phyloP scores from a whole-genome alignment of 2,797 vertebrate genomes.

The Crocodylus rhombifer region DNA sequence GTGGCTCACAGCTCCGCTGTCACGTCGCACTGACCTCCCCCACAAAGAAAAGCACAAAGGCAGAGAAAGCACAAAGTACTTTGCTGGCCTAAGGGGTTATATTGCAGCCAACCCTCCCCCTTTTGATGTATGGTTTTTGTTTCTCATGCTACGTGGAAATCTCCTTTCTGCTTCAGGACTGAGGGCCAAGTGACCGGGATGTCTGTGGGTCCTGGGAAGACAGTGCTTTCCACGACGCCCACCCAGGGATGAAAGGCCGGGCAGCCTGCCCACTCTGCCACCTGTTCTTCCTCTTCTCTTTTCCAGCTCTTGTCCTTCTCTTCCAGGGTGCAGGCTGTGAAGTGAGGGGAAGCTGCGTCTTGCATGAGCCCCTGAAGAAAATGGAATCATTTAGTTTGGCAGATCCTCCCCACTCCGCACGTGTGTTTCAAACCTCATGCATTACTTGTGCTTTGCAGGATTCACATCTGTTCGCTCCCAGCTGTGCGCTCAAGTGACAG shows the following conservation, averaged over 20 bases:
- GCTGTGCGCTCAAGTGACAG: not conserved
- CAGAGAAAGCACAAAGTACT: not conserved
- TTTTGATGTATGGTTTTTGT: not conserved
- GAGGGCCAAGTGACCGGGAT: not conserved
- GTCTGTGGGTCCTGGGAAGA: not conserved
- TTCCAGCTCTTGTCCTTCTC: not conserved
- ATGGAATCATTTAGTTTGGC: not conserved
- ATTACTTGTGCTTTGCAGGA: not conserved
- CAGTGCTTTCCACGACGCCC: not conserved
- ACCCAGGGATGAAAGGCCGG: not conserved
- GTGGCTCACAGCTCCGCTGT: not conserved
- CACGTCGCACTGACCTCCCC: not conserved
- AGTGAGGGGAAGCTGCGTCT: not conserved
- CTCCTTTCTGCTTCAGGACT: not conserved
- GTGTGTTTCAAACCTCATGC: not conserved
- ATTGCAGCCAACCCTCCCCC: not conserved
- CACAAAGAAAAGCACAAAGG: not conserved
- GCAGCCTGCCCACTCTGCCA: not conserved
- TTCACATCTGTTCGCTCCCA: not conserved
- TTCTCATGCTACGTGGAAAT: not conserved
- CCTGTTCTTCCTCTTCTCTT: not conserved
- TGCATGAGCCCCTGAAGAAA: not conserved
- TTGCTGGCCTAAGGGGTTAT: not conserved
- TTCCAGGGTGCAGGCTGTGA: not conserved
- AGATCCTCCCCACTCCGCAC: not conserved